phyloP scores from a whole-genome alignment of 2,113 vertebrate genomes.

The Entelurus aequoreus region DNA sequence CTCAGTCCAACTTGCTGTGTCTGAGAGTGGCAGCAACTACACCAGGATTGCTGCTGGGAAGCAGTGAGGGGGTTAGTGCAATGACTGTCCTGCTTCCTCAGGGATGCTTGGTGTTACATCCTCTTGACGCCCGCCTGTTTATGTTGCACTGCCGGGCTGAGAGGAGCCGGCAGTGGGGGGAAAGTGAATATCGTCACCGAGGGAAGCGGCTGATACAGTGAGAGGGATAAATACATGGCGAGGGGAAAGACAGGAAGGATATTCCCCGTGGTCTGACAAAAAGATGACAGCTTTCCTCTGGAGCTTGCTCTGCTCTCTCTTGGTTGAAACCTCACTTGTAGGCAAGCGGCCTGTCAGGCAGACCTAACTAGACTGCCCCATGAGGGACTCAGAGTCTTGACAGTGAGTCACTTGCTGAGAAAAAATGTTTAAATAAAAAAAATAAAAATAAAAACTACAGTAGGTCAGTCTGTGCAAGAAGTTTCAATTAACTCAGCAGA shows the following conservation, averaged over 20 bases:
- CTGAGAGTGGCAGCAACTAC: slow-evolving; percentile 41
- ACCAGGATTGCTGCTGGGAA: slow-evolving; percentile 44
- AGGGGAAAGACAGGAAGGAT: slow-evolving; percentile 26
- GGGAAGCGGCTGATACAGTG: slow-evolving; percentile 50
- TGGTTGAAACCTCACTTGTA: slow-evolving; percentile 58
- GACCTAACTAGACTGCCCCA: slow-evolving; percentile 65
- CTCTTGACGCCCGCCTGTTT: slow-evolving; percentile 51
- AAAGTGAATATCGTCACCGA: slow-evolving; percentile 66
- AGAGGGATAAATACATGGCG: slow-evolving; percentile 43
- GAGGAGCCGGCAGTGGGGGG: slow-evolving; percentile 40
- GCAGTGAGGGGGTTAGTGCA: slow-evolving; percentile 36
- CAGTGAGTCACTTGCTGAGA: slow-evolving; percentile 65
- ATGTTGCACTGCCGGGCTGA: slow-evolving; percentile 55
- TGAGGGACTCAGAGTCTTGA: slow-evolving; percentile 66
- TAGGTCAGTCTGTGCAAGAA: slow-evolving; percentile 47
- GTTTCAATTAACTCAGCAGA: slow-evolving; percentile 41
- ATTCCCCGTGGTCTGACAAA: slow-evolving; percentile 58
- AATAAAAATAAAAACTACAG: slow-evolving; percentile 17
- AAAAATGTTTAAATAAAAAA: slow-evolving; percentile 49
- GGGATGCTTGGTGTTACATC: slow-evolving; percentile 54
- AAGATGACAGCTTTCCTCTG: slow-evolving; percentile 70
- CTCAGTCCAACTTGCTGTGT: slow-evolving; percentile 45
- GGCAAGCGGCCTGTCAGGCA: slow-evolving; percentile 61
- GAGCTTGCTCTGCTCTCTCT: slow-evolving; percentile 52
- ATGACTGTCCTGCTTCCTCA: slow-evolving; percentile 28